Evolutionary conservation across 2,888 invertebrate species (phyloP).

Genomic region (Cataglyphis cursor): DNA sequence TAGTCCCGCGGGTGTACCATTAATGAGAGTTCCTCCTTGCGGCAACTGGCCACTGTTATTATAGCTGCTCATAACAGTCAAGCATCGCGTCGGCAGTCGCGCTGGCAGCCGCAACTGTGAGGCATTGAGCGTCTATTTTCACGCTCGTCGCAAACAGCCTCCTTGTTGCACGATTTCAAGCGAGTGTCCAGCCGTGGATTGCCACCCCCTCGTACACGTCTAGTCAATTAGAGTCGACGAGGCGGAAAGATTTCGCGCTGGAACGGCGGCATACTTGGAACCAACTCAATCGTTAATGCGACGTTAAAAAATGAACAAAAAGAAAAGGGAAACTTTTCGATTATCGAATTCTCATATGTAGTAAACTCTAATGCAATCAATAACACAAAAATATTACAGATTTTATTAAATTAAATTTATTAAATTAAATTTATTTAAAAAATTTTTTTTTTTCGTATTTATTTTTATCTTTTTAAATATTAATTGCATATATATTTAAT

Average conservation of each 20-base stretch:
- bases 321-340: background rate
- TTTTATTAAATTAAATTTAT: background rate
- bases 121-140: slow-evolving; percentile 82
- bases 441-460: background rate
- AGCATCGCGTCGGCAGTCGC: slow-evolving; percentile 61
- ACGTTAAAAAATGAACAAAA: background rate
- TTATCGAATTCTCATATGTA: background rate
- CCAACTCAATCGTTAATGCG: slow-evolving; percentile 22
- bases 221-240: slow-evolving; percentile 65
- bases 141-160: slow-evolving; percentile 79
- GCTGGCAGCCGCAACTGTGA: slow-evolving; percentile 81
- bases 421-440: too few species aligned
- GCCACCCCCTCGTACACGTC: slow-evolving; percentile 27
- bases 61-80: slow-evolving; percentile 85
- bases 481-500: background rate
- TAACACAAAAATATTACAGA: background rate
- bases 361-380: background rate
- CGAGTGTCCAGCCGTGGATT: slow-evolving; percentile 64
- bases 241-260: slow-evolving; percentile 50
- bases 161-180: slow-evolving; percentile 75
- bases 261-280: slow-evolving; percentile 32
- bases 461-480: background rate
- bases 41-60: slow-evolving; percentile 81
- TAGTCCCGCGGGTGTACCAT: slow-evolving; percentile 83
- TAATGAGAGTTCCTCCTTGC: slow-evolving; percentile 81